phyloP scores from a whole-genome alignment of 2,113 vertebrate genomes.

The Thalassarche chlororhynchos region DNA sequence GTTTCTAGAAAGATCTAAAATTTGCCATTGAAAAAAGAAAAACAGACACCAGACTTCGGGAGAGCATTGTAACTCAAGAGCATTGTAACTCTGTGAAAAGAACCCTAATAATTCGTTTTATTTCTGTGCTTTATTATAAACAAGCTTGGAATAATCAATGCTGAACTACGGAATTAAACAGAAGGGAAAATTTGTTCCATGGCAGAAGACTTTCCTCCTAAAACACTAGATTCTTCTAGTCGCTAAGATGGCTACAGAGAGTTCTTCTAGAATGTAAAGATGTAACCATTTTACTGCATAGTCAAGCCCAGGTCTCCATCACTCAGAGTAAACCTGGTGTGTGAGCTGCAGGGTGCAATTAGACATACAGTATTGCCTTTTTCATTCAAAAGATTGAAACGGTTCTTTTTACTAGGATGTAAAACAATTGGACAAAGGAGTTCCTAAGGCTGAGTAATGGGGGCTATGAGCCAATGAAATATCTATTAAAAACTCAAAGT shows the following conservation, averaged over 20 bases:
- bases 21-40: neutral
- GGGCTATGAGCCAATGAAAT: neutral
- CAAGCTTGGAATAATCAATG: neutral
- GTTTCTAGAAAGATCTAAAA: neutral
- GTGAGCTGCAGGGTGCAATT: neutral
- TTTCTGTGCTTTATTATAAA: neutral
- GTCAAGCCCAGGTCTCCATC: neutral
- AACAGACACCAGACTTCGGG: neutral
- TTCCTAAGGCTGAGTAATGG: neutral
- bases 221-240: neutral
- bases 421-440: neutral
- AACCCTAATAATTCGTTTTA: neutral
- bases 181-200: neutral
- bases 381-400: neutral
- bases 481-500: neutral
- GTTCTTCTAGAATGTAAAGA: neutral
- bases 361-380: neutral
- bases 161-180: neutral
- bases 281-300: neutral
- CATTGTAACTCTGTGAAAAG: neutral
- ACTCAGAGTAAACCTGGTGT: neutral
- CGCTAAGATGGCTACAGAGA: neutral
- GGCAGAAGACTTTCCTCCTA: neutral
- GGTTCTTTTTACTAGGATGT: neutral
- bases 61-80: neutral